Percentiles rank a stretch among this genome's conserved stretches.
Evolutionary conservation across 1,140 invertebrate species (phyloP).

Genomic region (Drosophila ironensis): DNA sequence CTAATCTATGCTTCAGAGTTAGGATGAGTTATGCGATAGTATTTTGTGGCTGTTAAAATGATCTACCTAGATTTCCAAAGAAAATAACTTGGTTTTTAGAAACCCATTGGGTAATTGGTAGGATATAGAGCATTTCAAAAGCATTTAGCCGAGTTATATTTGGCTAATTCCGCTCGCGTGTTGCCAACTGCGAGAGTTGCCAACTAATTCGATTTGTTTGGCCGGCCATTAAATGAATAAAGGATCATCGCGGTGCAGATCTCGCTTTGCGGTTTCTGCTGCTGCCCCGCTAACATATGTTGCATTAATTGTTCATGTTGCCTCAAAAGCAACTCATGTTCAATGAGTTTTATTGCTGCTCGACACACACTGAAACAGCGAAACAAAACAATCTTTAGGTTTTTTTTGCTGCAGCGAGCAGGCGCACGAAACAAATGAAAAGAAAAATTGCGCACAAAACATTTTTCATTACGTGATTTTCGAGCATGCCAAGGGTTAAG

Average conservation of each 20-base stretch:
- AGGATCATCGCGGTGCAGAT: slow-evolving; percentile 43
- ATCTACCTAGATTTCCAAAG: too few species aligned
- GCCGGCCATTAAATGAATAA: slow-evolving; percentile 40
- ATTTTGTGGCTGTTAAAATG: too few species aligned
- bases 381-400: slow-evolving; percentile 43
- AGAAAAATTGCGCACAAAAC: slow-evolving; percentile 78
- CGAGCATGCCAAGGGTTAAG: slow-evolving; percentile 51
- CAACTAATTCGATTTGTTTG: slow-evolving; percentile 70
- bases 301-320: slow-evolving; percentile 79
- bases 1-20: too few species aligned
- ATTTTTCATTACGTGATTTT: slow-evolving; percentile 80
- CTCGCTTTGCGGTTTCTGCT: slow-evolving; percentile 31
- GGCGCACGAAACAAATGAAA: slow-evolving; percentile 70
- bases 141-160: background rate
- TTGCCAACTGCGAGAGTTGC: slow-evolving; percentile 44
- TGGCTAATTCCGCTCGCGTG: slow-evolving; percentile 50
- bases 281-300: slow-evolving; percentile 69
- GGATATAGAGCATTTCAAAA: background rate
- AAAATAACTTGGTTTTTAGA: background rate
- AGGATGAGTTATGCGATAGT: too few species aligned
- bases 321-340: slow-evolving; percentile 76
- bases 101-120: background rate
- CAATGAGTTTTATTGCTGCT: slow-evolving; percentile 79
- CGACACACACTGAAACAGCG: slow-evolving; percentile 73
- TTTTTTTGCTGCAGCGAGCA: slow-evolving; percentile 7